These are phyloP conservation scores for Caenorhabditis doughertyi DNA, from an alignment of 2,888 invertebrate genomes.

Conservation along the genomic window DNA sequence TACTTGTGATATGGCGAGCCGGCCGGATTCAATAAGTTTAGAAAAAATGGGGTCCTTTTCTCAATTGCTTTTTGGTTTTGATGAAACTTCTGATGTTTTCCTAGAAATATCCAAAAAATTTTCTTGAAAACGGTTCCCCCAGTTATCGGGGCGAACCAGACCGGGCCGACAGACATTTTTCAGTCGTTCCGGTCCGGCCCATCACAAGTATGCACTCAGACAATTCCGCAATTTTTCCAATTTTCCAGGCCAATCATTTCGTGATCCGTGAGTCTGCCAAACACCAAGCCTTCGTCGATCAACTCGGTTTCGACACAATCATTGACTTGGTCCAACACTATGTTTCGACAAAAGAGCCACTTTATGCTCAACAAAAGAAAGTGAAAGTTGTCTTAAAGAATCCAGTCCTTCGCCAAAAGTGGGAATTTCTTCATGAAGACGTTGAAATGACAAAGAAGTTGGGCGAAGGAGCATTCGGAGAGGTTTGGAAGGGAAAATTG, in stretches of 20 bases:
- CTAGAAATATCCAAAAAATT: too few species aligned
- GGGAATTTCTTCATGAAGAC: slow-evolving; percentile 74
- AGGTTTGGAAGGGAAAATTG: slow-evolving; percentile 57
- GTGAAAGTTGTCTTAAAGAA: slow-evolving; percentile 66
- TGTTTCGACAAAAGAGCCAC: neutral
- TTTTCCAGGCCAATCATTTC: slow-evolving; percentile 51
- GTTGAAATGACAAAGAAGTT: slow-evolving; percentile 72
- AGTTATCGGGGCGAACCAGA: too few species aligned
- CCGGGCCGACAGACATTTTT: too few species aligned
- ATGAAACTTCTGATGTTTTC: too few species aligned
- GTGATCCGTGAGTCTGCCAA: slow-evolving; percentile 40
- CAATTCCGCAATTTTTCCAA: too few species aligned
- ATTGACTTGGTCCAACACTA: slow-evolving; percentile 45
- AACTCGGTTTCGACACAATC: slow-evolving; percentile 38
- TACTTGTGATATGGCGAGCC: too few species aligned
- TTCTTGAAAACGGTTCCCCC: too few species aligned
- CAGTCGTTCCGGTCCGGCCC: too few species aligned
- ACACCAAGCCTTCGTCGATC: slow-evolving; percentile 45
- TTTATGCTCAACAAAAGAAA: slow-evolving; percentile 42
- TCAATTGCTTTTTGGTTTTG: too few species aligned
- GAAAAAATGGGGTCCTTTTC: too few species aligned
- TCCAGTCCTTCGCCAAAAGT: slow-evolving; percentile 64
- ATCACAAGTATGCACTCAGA: too few species aligned
- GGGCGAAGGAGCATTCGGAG: slow-evolving; percentile 78
- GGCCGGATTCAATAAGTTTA: too few species aligned